Evolutionary conservation across 2,113 vertebrate genomes (phyloP), one percentile per base, ranked within the genome.

Genomic region (Notothenia rossii): DNA sequence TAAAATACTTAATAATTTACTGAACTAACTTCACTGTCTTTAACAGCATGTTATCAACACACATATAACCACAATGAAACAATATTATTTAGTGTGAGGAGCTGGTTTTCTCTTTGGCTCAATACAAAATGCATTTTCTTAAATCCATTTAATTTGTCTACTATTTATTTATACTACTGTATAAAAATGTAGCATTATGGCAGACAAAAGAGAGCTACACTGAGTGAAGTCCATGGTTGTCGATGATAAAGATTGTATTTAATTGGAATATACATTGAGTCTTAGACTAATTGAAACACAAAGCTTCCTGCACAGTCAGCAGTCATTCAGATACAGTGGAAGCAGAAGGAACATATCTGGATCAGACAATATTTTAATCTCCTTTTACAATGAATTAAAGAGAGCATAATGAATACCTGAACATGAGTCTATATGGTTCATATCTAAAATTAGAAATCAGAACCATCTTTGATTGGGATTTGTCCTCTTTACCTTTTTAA

Each of bases 221-320:
- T 59, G 12, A 58, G 0, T 33, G 4, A 54, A 48, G 40, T 75
- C 59, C 12, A 60, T 3, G 29, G 29, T 3, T 29, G 29, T 29
- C 3, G 29, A 29, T 29, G 29, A 29, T 73, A 29, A 83, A 46
- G 59, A 75, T 59, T 51, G 72, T 10, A 54, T 75, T 59, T 64
- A 25, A 58, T 60, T 36, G 22, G 14, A 77, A 60, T 71, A 59
- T 70, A 58, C 25, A 62, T 74, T 40, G 18, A 36, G 13, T 62
- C 55, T 49, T 55, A 49, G 22, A 11, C 43, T 49, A 5, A 45
- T 60, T 15, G 49, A 22, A 70, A 33, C 40, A 14, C 33, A 45
- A 53, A 59, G 11, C 13, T 20, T 61, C 22, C 75, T 70, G 36
- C 56, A 45, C 10, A 33, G 45, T 45, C 46, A 65, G 55, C 51